These are phyloP conservation scores for Drosophila nr. fundita DNA, from an alignment of 2,888 invertebrate genomes.

Conservation along the genomic window DNA sequence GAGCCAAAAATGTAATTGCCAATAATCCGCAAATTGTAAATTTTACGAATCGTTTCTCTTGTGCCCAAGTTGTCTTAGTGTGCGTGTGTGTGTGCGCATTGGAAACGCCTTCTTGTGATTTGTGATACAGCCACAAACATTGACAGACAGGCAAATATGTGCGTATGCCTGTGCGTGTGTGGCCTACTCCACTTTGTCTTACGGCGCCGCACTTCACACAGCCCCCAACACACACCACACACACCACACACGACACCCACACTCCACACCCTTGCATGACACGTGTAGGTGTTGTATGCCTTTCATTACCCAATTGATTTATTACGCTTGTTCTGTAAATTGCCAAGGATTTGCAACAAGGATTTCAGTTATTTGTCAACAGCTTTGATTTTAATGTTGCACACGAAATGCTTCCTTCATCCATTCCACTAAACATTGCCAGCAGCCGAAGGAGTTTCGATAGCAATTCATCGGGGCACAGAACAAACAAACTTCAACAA, in stretches of 20 bases:
- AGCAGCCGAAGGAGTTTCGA: not conserved
- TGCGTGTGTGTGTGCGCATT: conserved; percentile 4
- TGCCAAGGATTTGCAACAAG: conserved; percentile 70
- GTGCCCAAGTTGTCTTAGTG: conserved; percentile 22
- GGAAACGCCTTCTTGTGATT: conserved; percentile 50
- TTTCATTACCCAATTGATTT: conserved; percentile 77
- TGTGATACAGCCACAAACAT: conserved; percentile 59
- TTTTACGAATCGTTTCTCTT: conserved; percentile 58
- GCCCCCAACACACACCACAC: not conserved
- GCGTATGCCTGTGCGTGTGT: conserved; percentile 22
- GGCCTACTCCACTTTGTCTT: conserved; percentile 57
- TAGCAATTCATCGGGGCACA: not conserved
- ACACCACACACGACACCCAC: not conserved
- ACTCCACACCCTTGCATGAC: conserved; percentile 6
- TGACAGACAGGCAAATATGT: conserved; percentile 52
- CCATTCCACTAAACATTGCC: not conserved
- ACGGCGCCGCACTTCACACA: not conserved
- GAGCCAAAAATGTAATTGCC: conserved; percentile 63
- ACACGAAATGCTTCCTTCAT: conserved; percentile 5
- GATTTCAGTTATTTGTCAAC: conserved; percentile 79
- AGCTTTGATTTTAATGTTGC: conserved; percentile 74
- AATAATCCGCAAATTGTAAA: conserved; percentile 71
- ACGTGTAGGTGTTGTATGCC: conserved; percentile 49
- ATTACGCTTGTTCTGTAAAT: conserved; percentile 75
- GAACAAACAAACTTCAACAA: not conserved